phyloP scores from a whole-genome alignment of 1,140 invertebrate genomes.

The Venustaconcha ellipsiformis region DNA sequence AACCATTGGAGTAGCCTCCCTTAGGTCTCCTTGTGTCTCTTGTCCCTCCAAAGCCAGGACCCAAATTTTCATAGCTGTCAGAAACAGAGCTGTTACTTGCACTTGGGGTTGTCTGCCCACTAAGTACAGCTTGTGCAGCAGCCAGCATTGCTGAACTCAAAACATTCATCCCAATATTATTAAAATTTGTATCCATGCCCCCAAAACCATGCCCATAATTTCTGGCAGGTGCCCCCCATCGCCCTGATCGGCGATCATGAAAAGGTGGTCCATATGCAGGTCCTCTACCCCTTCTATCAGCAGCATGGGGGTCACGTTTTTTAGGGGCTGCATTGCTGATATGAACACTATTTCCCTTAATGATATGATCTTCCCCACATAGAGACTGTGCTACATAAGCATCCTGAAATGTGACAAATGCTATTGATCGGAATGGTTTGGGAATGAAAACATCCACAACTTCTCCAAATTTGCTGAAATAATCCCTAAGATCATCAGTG shows the following conservation, averaged over 20 bases:
- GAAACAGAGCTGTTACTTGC: slow-evolving; percentile 7
- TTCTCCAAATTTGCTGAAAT: slow-evolving; percentile 65
- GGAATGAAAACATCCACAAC: slow-evolving; percentile 69
- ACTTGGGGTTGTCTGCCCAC: neutral
- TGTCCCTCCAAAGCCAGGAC: slow-evolving; percentile 31
- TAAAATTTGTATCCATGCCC: slow-evolving; percentile 18
- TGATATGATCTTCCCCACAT: slow-evolving; percentile 96
- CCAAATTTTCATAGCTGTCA: slow-evolving; percentile 21
- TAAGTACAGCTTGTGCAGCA: slow-evolving; percentile 27
- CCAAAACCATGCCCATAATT: slow-evolving; percentile 4
- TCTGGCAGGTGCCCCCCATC: neutral
- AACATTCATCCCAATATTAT: slow-evolving; percentile 33
- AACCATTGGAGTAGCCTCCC: neutral
- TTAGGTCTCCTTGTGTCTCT: slow-evolving; percentile 12
- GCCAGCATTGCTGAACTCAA: slow-evolving; percentile 31
- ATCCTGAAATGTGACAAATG: slow-evolving; percentile 68
- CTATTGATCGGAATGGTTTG: slow-evolving; percentile 69
- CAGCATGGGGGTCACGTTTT: slow-evolving; percentile 17
- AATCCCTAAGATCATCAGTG: slow-evolving; percentile 60
- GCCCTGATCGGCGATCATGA: neutral
- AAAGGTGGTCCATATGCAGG: too few species aligned
- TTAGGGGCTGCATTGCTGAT: slow-evolving; percentile 95
- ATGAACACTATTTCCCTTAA: slow-evolving; percentile 93
- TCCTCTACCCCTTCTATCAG: too few species aligned
- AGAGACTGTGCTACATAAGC: slow-evolving; percentile 83